Evolutionary conservation across 1,140 invertebrate species (phyloP).

Genomic region (Kradibia gibbosae): DNA sequence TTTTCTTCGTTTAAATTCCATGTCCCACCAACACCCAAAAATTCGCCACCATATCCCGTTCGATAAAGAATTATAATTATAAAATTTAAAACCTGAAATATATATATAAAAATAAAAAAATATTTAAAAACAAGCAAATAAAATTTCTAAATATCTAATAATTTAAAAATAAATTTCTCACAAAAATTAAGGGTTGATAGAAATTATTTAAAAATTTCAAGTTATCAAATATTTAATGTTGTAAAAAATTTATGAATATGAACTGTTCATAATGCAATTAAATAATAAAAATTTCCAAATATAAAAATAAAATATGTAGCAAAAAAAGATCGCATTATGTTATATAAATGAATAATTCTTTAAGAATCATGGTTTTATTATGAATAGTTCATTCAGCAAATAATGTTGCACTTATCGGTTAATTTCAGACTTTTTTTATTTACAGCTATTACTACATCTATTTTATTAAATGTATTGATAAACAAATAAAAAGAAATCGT

Average conservation of each 20-base stretch:
- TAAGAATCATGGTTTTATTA: not conserved
- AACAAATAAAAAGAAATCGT: not conserved
- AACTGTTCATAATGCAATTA: no score
- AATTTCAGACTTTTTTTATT: no score
- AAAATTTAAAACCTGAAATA: conserved; percentile 82
- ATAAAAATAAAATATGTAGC: no score
- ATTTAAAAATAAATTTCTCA: conserved; percentile 7
- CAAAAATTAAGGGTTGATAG: no score
- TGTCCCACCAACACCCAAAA: conserved; percentile 87
- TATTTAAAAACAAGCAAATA: not conserved
- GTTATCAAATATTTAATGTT: no score
- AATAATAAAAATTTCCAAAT: no score
- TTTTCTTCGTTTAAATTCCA: conserved; percentile 93
- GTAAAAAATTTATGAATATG: no score
- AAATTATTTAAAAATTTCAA: no score
- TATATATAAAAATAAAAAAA: not conserved
- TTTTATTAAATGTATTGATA: conserved; percentile 53
- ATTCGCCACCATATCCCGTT: conserved; percentile 84
- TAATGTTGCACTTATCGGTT: conserved; percentile 42
- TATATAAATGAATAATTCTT: no score
- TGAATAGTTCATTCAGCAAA: conserved; percentile 55
- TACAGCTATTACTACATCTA: conserved; percentile 46
- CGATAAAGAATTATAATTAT: conserved; percentile 86
- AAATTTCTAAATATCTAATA: not conserved
- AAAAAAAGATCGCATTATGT: no score